Evolutionary conservation across 2,113 vertebrate species (phyloP).

Genomic region (Tamias sibiricus): DNA sequence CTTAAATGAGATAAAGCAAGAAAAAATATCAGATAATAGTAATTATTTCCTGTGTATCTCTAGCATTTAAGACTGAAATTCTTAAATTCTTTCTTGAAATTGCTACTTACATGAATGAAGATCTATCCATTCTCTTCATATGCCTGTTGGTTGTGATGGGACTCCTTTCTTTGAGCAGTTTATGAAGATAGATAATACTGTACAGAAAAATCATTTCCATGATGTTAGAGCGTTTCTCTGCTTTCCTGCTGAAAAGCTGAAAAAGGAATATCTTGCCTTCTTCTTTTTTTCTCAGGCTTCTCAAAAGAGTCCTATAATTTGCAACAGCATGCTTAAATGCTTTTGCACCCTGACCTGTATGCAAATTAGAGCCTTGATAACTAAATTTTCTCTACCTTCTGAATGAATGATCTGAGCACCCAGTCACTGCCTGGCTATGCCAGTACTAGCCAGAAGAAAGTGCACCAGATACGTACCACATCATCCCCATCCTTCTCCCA

Average conservation of each 20-base stretch:
- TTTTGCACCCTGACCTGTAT: background rate
- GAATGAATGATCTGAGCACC: background rate
- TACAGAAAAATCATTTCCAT: background rate
- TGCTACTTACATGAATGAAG: background rate
- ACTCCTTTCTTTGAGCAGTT: background rate
- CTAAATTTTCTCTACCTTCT: background rate
- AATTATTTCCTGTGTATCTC: background rate
- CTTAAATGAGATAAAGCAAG: background rate
- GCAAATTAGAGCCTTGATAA: background rate
- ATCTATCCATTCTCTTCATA: background rate
- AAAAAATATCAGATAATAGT: background rate
- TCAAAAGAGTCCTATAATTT: background rate
- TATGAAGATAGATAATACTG: background rate
- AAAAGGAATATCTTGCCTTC: background rate
- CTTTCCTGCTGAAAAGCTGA: background rate
- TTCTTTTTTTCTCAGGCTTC: background rate
- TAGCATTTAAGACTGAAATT: background rate
- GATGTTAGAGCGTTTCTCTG: background rate
- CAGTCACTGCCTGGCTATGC: background rate
- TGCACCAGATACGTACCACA: background rate
- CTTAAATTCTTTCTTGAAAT: conserved; percentile 41
- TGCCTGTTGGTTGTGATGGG: background rate
- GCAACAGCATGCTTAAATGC: background rate
- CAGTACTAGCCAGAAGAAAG: background rate
- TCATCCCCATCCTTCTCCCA: too few species aligned